phyloP scores from a whole-genome alignment of 2,797 vertebrate genomes.

The Phoxinus dragarum region DNA sequence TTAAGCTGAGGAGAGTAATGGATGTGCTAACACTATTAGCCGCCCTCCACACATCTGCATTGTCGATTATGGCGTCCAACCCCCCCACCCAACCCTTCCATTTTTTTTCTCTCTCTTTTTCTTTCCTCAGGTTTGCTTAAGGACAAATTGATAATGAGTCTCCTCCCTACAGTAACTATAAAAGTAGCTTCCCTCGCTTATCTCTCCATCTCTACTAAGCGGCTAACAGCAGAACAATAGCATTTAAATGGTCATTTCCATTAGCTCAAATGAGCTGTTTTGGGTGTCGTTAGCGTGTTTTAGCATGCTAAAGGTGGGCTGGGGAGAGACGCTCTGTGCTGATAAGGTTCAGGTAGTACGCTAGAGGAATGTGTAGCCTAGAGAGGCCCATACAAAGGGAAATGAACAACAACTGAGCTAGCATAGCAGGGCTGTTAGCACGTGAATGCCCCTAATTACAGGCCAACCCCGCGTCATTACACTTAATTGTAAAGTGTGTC shows the following conservation, averaged over 20 bases:
- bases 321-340: slow-evolving; percentile 66
- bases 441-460: slow-evolving; percentile 92
- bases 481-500: slow-evolving; percentile 88
- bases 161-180: slow-evolving; percentile 62
- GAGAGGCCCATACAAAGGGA: slow-evolving; percentile 91
- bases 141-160: slow-evolving; percentile 64
- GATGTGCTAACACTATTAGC: slow-evolving; percentile 80
- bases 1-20: slow-evolving; percentile 77
- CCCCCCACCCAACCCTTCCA: slow-evolving; percentile 17
- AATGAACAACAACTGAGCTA: slow-evolving; percentile 87
- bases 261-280: slow-evolving; percentile 57
- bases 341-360: slow-evolving; percentile 72
- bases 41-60: slow-evolving; percentile 67
- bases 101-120: slow-evolving; percentile 16
- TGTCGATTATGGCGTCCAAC: slow-evolving; percentile 57
- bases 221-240: slow-evolving; percentile 61
- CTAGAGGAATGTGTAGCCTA: slow-evolving; percentile 83
- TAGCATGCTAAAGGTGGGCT: slow-evolving; percentile 53
- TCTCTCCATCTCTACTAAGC: slow-evolving; percentile 60
- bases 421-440: slow-evolving; percentile 91
- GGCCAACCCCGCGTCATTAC: slow-evolving; percentile 87
- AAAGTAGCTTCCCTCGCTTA: slow-evolving; percentile 49
- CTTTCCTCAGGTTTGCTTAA: slow-evolving; percentile 61
- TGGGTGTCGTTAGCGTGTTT: slow-evolving; percentile 53
- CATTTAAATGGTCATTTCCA: slow-evolving; percentile 61